A percentile compares a stretch with the other conserved stretches of the same genome.
Conservation (phyloP, 2,113 vertebrate genomes). For the Trogon melanurus region DNA sequence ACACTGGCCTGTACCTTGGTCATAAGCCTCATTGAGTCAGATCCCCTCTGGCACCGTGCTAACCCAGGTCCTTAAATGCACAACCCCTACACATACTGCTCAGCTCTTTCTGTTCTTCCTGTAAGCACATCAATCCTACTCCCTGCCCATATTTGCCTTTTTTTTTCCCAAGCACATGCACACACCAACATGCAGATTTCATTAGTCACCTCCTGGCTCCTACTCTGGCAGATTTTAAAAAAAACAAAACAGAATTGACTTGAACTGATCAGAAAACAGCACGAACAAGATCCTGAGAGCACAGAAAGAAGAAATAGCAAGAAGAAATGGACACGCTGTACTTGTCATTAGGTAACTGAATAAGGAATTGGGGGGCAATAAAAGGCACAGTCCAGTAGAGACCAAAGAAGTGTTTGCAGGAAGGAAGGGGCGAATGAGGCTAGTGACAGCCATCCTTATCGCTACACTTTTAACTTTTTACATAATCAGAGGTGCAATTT, state of each 20-base stretch:
- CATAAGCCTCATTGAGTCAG: fast-evolving
- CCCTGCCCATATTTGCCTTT: neutral
- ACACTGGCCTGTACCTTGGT: neutral
- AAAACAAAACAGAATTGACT: neutral
- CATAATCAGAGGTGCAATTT: neutral
- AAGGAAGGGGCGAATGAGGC: neutral
- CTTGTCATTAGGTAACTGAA: neutral
- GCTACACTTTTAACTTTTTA: neutral
- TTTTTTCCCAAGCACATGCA: neutral
- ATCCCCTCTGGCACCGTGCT: neutral
- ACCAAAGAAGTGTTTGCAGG: neutral
- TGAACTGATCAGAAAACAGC: neutral
- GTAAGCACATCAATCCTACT: neutral
- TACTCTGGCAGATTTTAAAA: neutral
- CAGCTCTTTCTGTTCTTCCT: neutral
- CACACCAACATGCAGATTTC: neutral
- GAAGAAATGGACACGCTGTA: neutral
- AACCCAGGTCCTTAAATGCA: neutral
- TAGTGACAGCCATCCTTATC: neutral
- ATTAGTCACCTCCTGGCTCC: neutral
- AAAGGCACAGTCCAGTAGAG: neutral
- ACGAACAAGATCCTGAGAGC: neutral
- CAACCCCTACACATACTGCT: neutral
- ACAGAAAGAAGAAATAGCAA: neutral
- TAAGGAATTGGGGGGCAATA: neutral